Percentiles rank a stretch among this genome's conserved stretches.
Evolutionary conservation across 92 coral and sea anemone species (phyloP).

Genomic region (Palythoa heliodiscus): DNA sequence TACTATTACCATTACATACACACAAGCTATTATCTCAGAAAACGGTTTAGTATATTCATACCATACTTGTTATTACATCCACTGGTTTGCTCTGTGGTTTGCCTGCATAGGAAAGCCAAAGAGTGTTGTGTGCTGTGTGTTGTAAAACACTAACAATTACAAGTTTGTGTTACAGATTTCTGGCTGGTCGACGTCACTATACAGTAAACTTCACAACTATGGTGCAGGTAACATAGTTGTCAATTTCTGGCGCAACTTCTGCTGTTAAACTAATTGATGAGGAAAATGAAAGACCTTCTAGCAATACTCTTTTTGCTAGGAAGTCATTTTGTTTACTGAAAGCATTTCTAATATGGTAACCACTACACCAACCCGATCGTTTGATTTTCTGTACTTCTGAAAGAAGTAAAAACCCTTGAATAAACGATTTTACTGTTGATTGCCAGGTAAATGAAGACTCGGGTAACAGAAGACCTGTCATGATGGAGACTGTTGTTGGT

Average conservation of each 20-base stretch:
- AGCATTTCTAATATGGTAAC: not conserved
- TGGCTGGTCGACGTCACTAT: conserved; percentile 95
- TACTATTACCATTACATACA: no score
- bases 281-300: not conserved
- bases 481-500: conserved; percentile 75
- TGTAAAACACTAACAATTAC: not conserved
- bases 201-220: conserved; percentile 90
- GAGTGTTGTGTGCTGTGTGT: no score
- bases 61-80: no score
- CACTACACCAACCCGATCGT: no score
- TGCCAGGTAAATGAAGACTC: conserved; percentile 95
- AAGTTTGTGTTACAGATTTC: conserved; percentile 58
- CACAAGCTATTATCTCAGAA: no score
- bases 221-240: conserved; percentile 69
- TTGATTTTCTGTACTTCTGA: not conserved
- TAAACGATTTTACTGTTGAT: no score
- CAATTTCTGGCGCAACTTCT: not conserved
- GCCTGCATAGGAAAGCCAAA: no score
- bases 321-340: not conserved
- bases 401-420: not conserved
- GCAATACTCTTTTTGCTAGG: not conserved
- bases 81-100: no score
- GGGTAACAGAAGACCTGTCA: conserved; percentile 90
- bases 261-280: not conserved
- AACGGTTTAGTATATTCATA: no score